Base-by-base conservation (phyloP, 2,888 invertebrate genomes). In the Campoplex capitator region DNA sequence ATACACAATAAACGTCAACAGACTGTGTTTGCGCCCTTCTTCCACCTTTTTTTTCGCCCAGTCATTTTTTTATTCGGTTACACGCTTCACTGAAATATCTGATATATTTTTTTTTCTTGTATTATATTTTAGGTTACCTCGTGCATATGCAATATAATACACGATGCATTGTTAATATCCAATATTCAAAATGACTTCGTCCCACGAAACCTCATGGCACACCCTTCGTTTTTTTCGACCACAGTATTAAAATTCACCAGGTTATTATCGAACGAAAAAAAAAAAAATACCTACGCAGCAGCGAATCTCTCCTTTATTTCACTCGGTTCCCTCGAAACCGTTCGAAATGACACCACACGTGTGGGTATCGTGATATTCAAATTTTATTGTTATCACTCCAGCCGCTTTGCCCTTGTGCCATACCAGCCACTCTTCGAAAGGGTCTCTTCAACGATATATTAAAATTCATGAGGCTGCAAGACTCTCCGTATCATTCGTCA, bases 1-100 rank as follows among this genome's bases (percentile, higher is more conserved):
- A 92, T 89, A 89, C 89, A 93, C 93, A 94, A 94, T 94, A 93
- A 94, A 94, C 93, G 92, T 93, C 92, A 92, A 92, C 91, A 92
- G 91, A 90, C 88, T 90, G 89, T 91, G 90, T 91, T 78, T 91
- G 91, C 91, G 91, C 92, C 92, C 91, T 91, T 88, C 88, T 90
- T 88, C 83, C 83, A 89, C 82, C 80, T 88, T 87, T 88, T 88
- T 89, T 91, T 93, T 87, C 87, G 81, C 92, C 92, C 90, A 93
- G 93, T 94, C 94, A 94, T 91, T 92, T 83, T 70, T 90, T 84
- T 88, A 87, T 89, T 89, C 89, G 88, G 89, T 90, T 89, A 89
- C 89, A 80, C 86, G 84, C 80, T 71, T 78, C 70, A 75, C 51
- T 54, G 35, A 70, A 74, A 78, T 58, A 78, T 51, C 6, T 54